phyloP scores from a whole-genome alignment of 2,113 vertebrate species.

The Osmerus mordax region DNA sequence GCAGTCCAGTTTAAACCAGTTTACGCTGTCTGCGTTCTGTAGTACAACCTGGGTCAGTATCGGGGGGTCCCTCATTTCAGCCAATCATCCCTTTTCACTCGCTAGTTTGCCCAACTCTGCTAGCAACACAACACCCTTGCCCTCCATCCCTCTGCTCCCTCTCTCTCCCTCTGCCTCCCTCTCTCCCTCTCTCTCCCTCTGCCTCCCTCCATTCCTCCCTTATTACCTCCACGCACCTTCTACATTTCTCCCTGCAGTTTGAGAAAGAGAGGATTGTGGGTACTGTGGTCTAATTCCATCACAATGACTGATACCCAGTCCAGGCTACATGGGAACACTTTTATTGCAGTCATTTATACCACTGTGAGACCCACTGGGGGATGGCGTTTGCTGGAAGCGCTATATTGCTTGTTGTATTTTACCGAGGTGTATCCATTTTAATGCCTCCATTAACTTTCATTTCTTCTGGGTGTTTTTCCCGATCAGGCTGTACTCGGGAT shows the following conservation, averaged over 20 bases:
- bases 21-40: too few species aligned
- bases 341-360: slow-evolving; percentile 63
- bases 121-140: too few species aligned
- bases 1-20: too few species aligned
- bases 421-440: slow-evolving; percentile 42
- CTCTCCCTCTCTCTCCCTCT: too few species aligned
- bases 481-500: not conserved
- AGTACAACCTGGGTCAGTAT: too few species aligned
- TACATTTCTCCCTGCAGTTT: slow-evolving; percentile 17
- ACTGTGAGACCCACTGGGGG: slow-evolving; percentile 25
- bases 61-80: too few species aligned
- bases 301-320: slow-evolving; percentile 54
- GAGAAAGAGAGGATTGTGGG: slow-evolving; percentile 50
- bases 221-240: not conserved
- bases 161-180: not conserved
- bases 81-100: too few species aligned
- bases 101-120: too few species aligned
- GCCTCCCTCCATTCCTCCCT: not conserved
- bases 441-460: slow-evolving; percentile 37
- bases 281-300: slow-evolving; percentile 60
- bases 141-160: too few species aligned
- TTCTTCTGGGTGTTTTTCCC: slow-evolving; percentile 19
- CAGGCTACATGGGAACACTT: slow-evolving; percentile 14
- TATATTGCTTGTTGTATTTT: slow-evolving; percentile 54
- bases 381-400: slow-evolving; percentile 12